Evolutionary conservation across 2,888 invertebrate species (phyloP).

Genomic region (Agrotis segetum): DNA sequence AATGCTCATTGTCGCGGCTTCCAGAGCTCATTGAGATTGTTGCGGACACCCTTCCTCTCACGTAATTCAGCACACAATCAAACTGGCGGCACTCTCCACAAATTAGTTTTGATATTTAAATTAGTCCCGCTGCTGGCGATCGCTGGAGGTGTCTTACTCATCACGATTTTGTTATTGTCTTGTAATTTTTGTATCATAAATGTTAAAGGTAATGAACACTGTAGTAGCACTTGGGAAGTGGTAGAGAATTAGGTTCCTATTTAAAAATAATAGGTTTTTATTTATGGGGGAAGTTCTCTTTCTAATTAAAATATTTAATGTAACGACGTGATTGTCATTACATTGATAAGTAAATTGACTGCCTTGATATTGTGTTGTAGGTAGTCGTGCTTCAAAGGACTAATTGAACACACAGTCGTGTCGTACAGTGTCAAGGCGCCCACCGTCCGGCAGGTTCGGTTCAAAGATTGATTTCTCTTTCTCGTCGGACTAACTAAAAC

Average conservation of each 20-base stretch:
- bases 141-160: constrained; percentile 68
- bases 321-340: too few species aligned
- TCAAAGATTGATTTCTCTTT: constrained; percentile 88
- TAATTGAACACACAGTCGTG: constrained; percentile 50
- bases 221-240: neutral
- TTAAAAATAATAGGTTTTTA: neutral
- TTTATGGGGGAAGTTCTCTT: neutral
- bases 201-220: neutral
- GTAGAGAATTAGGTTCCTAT: neutral
- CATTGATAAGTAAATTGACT: too few species aligned
- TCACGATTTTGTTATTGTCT: constrained; percentile 30
- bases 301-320: neutral
- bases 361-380: neutral
- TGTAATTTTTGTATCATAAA: neutral
- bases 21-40: constrained; percentile 24
- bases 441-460: constrained; percentile 75
- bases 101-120: constrained; percentile 91
- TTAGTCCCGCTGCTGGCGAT: constrained; percentile 80
- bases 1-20: neutral
- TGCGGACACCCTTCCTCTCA: constrained; percentile 52
- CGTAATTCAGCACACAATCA: constrained; percentile 84
- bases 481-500: constrained; percentile 78
- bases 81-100: constrained; percentile 83
- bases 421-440: constrained; percentile 69
- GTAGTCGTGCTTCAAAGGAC: neutral